Evolutionary conservation across 1,140 invertebrate species (phyloP).

Genomic region (Lordiphosa mommai): DNA sequence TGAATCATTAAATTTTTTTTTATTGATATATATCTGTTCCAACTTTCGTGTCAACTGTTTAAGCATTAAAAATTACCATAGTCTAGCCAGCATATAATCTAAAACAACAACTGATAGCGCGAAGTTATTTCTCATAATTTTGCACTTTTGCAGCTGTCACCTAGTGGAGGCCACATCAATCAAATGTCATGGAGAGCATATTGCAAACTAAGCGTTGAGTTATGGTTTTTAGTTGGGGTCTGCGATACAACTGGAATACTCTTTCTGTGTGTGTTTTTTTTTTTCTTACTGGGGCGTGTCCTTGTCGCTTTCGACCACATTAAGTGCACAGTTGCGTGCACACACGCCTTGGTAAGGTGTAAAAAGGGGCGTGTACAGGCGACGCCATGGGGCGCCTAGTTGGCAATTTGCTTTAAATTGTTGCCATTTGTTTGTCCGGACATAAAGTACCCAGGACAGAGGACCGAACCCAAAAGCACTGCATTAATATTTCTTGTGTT

Average conservation of each 20-base stretch:
- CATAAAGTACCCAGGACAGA: conserved; percentile 33
- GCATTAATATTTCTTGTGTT: conserved; percentile 62
- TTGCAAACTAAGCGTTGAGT: conserved; percentile 54
- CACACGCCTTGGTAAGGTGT: conserved; percentile 63
- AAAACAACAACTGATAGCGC: conserved; percentile 43
- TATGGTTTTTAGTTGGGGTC: conserved; percentile 20
- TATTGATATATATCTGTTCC: no score
- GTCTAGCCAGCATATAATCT: conserved; percentile 53
- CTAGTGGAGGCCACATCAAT: conserved; percentile 47
- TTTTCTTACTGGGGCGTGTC: conserved; percentile 44
- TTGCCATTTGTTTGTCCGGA: conserved; percentile 64
- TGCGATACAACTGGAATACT: neutral
- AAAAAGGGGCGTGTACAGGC: conserved; percentile 54
- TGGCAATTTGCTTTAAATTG: conserved; percentile 71
- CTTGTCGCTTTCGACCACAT: conserved; percentile 30
- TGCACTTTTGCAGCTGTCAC: conserved; percentile 64
- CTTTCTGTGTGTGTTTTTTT: conserved; percentile 11
- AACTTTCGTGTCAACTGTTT: no score
- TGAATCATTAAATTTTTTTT: no score
- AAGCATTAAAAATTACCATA: conserved; percentile 59
- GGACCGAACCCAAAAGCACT: conserved; percentile 22
- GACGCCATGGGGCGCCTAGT: conserved; percentile 53
- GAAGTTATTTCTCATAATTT: conserved; percentile 22
- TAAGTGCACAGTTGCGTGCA: conserved; percentile 69
- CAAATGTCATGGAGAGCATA: conserved; percentile 56